Evolutionary conservation across 1,140 invertebrate species (phyloP).

Genomic region (Brachionus asplanchnoidis): DNA sequence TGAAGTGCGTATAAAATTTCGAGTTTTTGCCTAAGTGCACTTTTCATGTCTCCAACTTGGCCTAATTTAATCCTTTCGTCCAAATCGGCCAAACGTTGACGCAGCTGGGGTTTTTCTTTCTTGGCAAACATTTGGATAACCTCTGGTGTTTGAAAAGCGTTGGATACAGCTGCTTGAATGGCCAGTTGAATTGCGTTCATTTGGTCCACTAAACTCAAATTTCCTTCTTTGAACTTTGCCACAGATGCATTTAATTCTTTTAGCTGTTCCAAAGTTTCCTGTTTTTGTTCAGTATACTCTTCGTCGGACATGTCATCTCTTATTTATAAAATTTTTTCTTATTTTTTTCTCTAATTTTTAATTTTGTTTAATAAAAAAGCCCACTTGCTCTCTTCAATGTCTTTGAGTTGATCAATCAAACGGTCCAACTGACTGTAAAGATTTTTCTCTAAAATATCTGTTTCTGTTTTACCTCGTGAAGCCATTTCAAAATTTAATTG

Average conservation of each 20-base stretch:
- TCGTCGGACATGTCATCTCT: constrained; percentile 65
- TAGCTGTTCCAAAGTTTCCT: constrained; percentile 70
- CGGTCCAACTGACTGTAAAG: constrained; percentile 69
- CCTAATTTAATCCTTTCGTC: constrained; percentile 58
- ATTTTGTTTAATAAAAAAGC: constrained; percentile 30
- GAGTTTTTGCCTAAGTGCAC: constrained; percentile 57
- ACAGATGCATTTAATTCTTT: constrained; percentile 69
- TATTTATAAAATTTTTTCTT: background rate
- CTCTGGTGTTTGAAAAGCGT: constrained; percentile 72
- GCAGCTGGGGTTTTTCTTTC: constrained; percentile 67
- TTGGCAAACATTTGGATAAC: constrained; percentile 72
- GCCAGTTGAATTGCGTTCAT: constrained; percentile 68
- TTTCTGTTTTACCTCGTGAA: constrained; percentile 59
- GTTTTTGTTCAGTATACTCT: constrained; percentile 69
- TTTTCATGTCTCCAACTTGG: constrained; percentile 52
- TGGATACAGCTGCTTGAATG: constrained; percentile 70
- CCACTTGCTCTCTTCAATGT: constrained; percentile 70
- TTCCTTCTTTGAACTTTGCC: constrained; percentile 63
- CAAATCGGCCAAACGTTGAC: constrained; percentile 62
- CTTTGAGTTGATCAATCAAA: constrained; percentile 67
- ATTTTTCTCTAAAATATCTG: constrained; percentile 65
- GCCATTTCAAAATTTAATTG: constrained; percentile 46
- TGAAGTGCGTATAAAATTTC: constrained; percentile 68
- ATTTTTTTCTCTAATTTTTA: constrained; percentile 17
- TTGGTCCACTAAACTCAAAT: constrained; percentile 68